Conservation (phyloP, 2,797 vertebrate species). For the Borostomias antarcticus region DNA sequence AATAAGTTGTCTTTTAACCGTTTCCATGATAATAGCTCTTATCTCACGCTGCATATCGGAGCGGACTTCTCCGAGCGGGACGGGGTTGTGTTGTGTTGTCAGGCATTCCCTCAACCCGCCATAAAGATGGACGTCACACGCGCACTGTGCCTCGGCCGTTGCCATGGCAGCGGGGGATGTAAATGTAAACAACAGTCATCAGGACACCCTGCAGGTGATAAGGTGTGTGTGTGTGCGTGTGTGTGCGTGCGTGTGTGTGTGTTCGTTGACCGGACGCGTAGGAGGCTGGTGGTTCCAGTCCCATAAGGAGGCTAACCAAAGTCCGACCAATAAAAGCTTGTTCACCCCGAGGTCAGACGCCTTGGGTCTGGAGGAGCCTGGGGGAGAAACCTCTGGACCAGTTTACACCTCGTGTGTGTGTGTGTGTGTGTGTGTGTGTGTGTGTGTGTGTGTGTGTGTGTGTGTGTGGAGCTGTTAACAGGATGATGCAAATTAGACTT, state of each 20-base stretch:
- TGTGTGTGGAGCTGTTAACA: not conserved
- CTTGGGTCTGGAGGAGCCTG: not conserved
- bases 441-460: not conserved
- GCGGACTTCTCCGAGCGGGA: not conserved
- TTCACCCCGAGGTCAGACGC: constrained; percentile 21
- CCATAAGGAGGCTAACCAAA: constrained; percentile 60
- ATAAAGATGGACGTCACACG: not conserved
- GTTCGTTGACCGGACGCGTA: not conserved
- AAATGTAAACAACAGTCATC: constrained; percentile 6
- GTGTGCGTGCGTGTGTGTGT: too few species aligned
- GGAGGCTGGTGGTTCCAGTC: constrained; percentile 38
- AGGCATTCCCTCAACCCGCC: constrained; percentile 8
- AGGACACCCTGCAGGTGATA: not conserved
- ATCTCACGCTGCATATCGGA: not conserved
- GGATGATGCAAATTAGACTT: too few species aligned
- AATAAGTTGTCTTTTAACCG: not conserved
- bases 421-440: constrained; percentile 1
- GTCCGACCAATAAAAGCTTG: constrained; percentile 52
- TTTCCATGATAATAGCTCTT: constrained; percentile 1
- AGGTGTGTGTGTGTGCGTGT: too few species aligned
- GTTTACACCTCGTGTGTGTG: not conserved
- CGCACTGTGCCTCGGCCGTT: not conserved
- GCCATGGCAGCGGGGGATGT: constrained; percentile 13
- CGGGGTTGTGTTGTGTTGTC: not conserved
- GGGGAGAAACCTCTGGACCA: not conserved